Conservation (phyloP, 2,888 invertebrate species). For the Brenthis daphne region DNA sequence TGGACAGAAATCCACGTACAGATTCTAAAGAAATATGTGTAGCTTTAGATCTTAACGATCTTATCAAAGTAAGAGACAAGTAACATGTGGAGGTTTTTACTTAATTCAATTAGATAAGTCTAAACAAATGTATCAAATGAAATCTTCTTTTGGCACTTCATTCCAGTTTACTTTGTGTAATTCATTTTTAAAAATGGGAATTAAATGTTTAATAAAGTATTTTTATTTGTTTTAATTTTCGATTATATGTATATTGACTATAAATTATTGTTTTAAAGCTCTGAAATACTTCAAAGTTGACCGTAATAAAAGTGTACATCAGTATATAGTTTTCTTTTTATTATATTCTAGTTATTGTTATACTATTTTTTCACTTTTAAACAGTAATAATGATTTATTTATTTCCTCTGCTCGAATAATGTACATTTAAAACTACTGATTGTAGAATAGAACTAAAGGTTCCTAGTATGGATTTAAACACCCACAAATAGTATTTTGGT, state of each 20-base stretch:
- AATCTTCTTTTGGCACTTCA: slow-evolving; percentile 73
- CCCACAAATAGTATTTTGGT: too few relatives aligned
- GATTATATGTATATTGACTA: slow-evolving; percentile 15
- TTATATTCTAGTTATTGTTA: too few relatives aligned
- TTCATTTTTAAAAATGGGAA: slow-evolving; percentile 73
- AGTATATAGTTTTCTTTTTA: too few relatives aligned
- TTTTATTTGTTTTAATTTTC: slow-evolving; percentile 40
- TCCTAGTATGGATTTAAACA: too few relatives aligned
- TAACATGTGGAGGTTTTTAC: slow-evolving; percentile 66
- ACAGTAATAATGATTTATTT: too few relatives aligned
- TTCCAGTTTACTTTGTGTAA: slow-evolving; percentile 77
- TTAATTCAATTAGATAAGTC: slow-evolving; percentile 75
- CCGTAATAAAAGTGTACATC: too few relatives aligned
- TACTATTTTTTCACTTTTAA: too few relatives aligned
- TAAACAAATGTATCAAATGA: slow-evolving; percentile 66
- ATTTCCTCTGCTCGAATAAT: too few relatives aligned
- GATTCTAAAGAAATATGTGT: slow-evolving; percentile 81
- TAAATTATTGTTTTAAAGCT: neutral
- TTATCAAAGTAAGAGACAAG: slow-evolving; percentile 81
- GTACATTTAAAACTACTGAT: too few relatives aligned
- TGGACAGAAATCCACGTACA: slow-evolving; percentile 77
- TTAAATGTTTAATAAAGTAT: slow-evolving; percentile 73
- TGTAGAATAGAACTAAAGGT: too few relatives aligned
- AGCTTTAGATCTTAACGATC: slow-evolving; percentile 80
- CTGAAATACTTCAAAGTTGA: too few relatives aligned